phyloP scores from a whole-genome alignment of 2,888 invertebrate species.

The Kuschelorhynchus macadamiae region DNA sequence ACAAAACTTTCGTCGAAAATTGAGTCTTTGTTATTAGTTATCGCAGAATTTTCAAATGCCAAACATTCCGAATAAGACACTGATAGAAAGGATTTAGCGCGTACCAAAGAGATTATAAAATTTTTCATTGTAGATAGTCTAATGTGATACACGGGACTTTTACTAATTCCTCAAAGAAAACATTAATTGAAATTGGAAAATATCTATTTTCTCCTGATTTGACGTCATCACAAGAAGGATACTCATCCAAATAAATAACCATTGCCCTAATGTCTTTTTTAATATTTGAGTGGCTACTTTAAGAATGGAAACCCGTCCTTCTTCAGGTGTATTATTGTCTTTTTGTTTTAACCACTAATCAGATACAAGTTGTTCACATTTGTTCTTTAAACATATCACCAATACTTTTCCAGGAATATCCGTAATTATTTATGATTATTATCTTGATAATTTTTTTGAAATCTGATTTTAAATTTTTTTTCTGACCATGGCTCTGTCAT shows the following conservation, averaged over 20 bases:
- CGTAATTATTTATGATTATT: slow-evolving; percentile 1
- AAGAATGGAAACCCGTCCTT: background rate
- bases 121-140: slow-evolving; percentile 1
- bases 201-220: slow-evolving; percentile 5
- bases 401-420: slow-evolving; percentile 1
- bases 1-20: background rate
- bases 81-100: slow-evolving; percentile 6
- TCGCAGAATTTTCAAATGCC: background rate
- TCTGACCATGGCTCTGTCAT: slow-evolving; percentile 1
- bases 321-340: slow-evolving; percentile 11
- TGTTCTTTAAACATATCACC: slow-evolving; percentile 10
- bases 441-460: slow-evolving; percentile 3
- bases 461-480: slow-evolving; percentile 1
- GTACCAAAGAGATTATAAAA: slow-evolving; percentile 10
- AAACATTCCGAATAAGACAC: slow-evolving; percentile 2
- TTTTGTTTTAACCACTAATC: slow-evolving; percentile 7
- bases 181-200: slow-evolving; percentile 6
- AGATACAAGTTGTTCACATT: background rate
- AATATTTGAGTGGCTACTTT: slow-evolving; percentile 4
- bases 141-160: slow-evolving; percentile 1
- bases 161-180: slow-evolving; percentile 11
- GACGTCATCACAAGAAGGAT: slow-evolving; percentile 8
- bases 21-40: background rate
- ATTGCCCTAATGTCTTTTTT: background rate
- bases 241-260: background rate